phyloP scores from a whole-genome alignment of 53 echinoderm and acorn worm species.

The Henricia sp. region DNA sequence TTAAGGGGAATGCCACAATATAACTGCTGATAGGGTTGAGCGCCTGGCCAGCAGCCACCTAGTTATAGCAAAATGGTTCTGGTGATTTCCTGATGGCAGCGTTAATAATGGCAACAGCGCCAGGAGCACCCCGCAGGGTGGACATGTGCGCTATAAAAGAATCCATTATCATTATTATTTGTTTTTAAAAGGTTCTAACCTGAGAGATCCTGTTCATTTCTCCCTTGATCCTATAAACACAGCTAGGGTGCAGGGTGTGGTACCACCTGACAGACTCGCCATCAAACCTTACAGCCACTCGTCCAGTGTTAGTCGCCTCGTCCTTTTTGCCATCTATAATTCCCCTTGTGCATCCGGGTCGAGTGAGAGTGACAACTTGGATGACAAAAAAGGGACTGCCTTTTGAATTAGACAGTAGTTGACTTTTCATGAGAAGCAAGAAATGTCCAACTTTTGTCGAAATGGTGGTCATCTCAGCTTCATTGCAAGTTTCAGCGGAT shows the following conservation, averaged over 20 bases:
- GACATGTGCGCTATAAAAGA: no score
- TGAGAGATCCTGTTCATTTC: neutral
- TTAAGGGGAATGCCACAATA: no score
- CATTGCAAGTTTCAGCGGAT: no score
- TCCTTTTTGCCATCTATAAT: neutral
- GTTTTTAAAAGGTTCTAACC: constrained; percentile 5
- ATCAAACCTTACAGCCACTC: constrained; percentile 7
- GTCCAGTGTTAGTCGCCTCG: neutral
- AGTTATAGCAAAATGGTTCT: no score
- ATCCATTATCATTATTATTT: no score
- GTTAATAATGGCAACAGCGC: neutral
- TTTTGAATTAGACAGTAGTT: neutral
- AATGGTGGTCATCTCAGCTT: no score
- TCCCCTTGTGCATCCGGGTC: neutral
- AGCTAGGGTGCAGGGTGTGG: constrained; percentile 1
- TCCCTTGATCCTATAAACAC: constrained; percentile 30
- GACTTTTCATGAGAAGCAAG: constrained; percentile 38
- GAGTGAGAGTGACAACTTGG: constrained; percentile 8
- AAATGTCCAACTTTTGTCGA: neutral
- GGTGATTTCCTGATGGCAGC: no score
- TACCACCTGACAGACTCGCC: constrained; percentile 54
- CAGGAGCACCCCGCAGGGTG: neutral
- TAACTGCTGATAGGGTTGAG: no score
- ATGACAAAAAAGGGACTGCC: constrained; percentile 7
- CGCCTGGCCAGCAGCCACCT: no score